phyloP scores from a whole-genome alignment of 2,113 vertebrate species.

The Felis catus region F.catus_Fca126_mat1.0 CM031412.1:151578501-151579000 shows the following conservation, averaged over 20 bases:
- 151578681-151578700: not conserved
- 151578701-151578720: not conserved
- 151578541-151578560: not conserved
- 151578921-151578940: not conserved
- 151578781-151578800: not conserved
- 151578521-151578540: not conserved
- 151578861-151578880: not conserved
- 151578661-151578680: not conserved
- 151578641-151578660: not conserved
- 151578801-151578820: not conserved
- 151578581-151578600: not conserved
- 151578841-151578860: not conserved
- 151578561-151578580: not conserved
- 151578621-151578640: not conserved
- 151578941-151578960: not conserved
- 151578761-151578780: not conserved
- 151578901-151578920: not conserved
- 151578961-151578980: not conserved
- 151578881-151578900: not conserved
- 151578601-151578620: not conserved
- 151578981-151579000: not conserved
- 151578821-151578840: not conserved
- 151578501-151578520: not conserved
- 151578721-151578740: not conserved
- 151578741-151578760: not conserved